A percentile compares a stretch with the other conserved stretches of the same genome.
Evolutionary conservation across 2,888 invertebrate genomes (phyloP).

Genomic region (Hypomecis atomaria): DNA sequence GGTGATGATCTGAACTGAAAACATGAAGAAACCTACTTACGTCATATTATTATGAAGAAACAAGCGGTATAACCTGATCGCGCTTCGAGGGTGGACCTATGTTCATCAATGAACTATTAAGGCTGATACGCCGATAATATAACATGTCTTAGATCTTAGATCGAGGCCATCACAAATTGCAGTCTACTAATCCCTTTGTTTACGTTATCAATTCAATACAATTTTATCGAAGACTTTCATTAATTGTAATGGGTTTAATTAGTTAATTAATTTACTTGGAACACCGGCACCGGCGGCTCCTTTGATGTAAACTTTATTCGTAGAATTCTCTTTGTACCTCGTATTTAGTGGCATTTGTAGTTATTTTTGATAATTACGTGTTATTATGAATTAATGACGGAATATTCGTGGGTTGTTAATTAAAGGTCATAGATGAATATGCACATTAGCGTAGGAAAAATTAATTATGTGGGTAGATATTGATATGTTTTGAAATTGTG

Average conservation of each 20-base stretch:
- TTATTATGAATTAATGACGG: conserved; percentile 35
- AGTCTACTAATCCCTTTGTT: conserved; percentile 52
- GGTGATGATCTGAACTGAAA: too few relatives aligned
- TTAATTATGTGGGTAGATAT: conserved; percentile 14
- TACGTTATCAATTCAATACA: conserved; percentile 59
- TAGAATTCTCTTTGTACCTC: conserved; percentile 41
- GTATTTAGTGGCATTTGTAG: conserved; percentile 39
- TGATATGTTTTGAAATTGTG: conserved; percentile 9
- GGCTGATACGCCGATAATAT: too few relatives aligned
- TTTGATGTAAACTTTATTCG: conserved; percentile 44
- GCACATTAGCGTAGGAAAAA: conserved; percentile 25
- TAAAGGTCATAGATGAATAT: conserved; percentile 31
- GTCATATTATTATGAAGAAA: too few relatives aligned
- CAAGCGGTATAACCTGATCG: too few relatives aligned
- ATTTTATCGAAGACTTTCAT: conserved; percentile 61
- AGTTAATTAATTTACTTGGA: conserved; percentile 47
- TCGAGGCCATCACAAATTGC: conserved; percentile 22
- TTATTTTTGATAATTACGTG: conserved; percentile 39
- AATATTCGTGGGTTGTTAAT: conserved; percentile 32
- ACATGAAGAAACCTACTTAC: too few relatives aligned
- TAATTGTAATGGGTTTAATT: conserved; percentile 59
- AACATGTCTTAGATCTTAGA: neutral
- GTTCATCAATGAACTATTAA: too few relatives aligned
- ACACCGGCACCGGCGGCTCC: conserved; percentile 38
- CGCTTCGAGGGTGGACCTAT: too few relatives aligned